Conservation (phyloP, 2,113 vertebrate species). For the Thunnus maccoyii region DNA sequence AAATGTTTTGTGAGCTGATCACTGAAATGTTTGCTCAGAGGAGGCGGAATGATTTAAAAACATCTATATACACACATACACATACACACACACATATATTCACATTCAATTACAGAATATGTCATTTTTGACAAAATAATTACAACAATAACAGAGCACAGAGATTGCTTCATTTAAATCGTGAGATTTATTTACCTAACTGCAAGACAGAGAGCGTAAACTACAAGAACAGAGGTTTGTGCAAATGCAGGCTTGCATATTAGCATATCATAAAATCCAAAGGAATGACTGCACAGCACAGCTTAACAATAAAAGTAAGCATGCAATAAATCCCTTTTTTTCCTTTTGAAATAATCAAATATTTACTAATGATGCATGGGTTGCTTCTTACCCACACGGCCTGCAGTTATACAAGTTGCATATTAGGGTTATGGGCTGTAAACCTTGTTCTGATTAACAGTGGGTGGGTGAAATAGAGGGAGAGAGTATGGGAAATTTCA, state of each 20-base stretch:
- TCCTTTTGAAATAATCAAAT: slow-evolving; percentile 62
- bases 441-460: slow-evolving; percentile 45
- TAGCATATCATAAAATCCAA: slow-evolving; percentile 77
- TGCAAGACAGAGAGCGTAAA: slow-evolving; percentile 75
- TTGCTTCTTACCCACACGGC: slow-evolving; percentile 37
- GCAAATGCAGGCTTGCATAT: slow-evolving; percentile 78
- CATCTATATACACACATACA: not conserved
- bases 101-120: not conserved
- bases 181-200: slow-evolving; percentile 80
- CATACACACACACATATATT: not conserved
- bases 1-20: slow-evolving; percentile 19
- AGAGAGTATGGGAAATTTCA: slow-evolving; percentile 26
- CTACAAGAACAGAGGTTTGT: slow-evolving; percentile 78
- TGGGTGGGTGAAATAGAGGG: slow-evolving; percentile 16
- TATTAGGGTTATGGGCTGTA: slow-evolving; percentile 58
- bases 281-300: slow-evolving; percentile 77
- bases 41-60: not conserved
- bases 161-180: slow-evolving; percentile 60
- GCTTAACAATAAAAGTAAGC: slow-evolving; percentile 76
- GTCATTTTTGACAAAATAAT: not conserved
- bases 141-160: slow-evolving; percentile 28
- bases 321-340: slow-evolving; percentile 81
- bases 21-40: not conserved
- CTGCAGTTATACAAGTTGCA: slow-evolving; percentile 54
- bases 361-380: slow-evolving; percentile 46